phyloP scores from a whole-genome alignment of 2,797 vertebrate genomes.

The Hylomyscus alleni region DNA sequence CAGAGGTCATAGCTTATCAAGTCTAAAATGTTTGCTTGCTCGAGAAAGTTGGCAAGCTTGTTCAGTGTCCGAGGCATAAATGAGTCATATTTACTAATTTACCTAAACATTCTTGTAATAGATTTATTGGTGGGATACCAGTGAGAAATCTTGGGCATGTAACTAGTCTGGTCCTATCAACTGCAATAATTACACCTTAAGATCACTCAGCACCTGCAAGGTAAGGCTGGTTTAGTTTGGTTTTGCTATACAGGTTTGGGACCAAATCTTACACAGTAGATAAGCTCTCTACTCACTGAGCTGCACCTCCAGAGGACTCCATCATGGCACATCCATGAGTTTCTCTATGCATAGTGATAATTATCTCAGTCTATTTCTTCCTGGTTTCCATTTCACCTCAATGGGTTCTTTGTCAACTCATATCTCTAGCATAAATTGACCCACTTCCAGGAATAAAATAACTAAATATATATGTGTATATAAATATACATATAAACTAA shows the following conservation, averaged over 20 bases:
- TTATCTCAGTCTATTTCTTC: slow-evolving; percentile 6
- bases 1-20: not conserved
- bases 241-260: not conserved
- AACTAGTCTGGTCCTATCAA: not conserved
- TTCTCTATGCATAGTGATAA: not conserved
- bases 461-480: not conserved
- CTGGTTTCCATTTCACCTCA: slow-evolving; percentile 18
- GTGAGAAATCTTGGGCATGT: not conserved
- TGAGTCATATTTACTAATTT: not conserved
- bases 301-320: not conserved
- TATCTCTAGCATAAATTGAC: slow-evolving; percentile 60
- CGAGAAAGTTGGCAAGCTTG: slow-evolving; percentile 27
- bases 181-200: not conserved
- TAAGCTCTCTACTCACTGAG: not conserved
- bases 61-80: not conserved
- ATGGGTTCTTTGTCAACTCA: slow-evolving; percentile 34
- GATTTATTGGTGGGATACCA: not conserved
- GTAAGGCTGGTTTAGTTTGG: not conserved
- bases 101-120: not conserved
- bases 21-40: slow-evolving; percentile 21
- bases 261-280: not conserved
- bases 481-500: too few species aligned
- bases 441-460: slow-evolving; percentile 66
- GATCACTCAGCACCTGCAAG: not conserved
- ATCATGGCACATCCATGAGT: not conserved